Evolutionary conservation across 1,140 invertebrate species (phyloP).

Genomic region (Heliconius congener): DNA sequence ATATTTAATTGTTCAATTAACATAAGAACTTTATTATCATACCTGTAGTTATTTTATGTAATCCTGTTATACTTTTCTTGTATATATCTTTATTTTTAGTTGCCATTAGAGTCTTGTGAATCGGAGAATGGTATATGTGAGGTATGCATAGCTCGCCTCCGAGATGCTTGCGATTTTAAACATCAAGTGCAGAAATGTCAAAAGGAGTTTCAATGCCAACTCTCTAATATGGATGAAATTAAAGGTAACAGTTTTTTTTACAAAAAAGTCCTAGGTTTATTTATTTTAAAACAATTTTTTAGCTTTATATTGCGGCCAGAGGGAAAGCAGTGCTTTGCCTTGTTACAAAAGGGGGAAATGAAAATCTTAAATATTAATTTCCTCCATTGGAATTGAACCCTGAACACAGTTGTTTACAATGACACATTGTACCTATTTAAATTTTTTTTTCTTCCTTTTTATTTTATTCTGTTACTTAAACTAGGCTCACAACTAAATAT

Average conservation of each 20-base stretch:
- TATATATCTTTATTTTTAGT: slow-evolving; percentile 42
- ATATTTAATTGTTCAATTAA: neutral
- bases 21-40: neutral
- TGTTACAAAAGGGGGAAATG: too few species aligned
- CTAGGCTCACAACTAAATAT: too few species aligned
- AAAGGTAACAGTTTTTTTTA: slow-evolving; percentile 4
- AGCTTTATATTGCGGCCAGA: too few species aligned
- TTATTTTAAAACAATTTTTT: too few species aligned
- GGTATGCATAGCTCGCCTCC: slow-evolving; percentile 69
- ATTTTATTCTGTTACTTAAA: too few species aligned
- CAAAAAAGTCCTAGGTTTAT: too few species aligned
- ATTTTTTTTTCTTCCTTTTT: too few species aligned
- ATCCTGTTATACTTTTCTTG: neutral
- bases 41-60: neutral
- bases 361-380: too few species aligned
- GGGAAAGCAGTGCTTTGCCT: too few species aligned
- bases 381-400: too few species aligned
- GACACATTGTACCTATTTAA: too few species aligned
- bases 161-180: slow-evolving; percentile 75
- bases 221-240: slow-evolving; percentile 8
- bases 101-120: slow-evolving; percentile 35
- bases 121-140: slow-evolving; percentile 63
- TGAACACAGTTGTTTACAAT: too few species aligned
- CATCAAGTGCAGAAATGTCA: slow-evolving; percentile 70
- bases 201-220: slow-evolving; percentile 62